A percentile compares a stretch with the other conserved stretches of the same genome.
These are phyloP conservation scores for Calypte anna DNA, from an alignment of 2,113 vertebrate genomes.

Conservation along the genomic window DNA sequence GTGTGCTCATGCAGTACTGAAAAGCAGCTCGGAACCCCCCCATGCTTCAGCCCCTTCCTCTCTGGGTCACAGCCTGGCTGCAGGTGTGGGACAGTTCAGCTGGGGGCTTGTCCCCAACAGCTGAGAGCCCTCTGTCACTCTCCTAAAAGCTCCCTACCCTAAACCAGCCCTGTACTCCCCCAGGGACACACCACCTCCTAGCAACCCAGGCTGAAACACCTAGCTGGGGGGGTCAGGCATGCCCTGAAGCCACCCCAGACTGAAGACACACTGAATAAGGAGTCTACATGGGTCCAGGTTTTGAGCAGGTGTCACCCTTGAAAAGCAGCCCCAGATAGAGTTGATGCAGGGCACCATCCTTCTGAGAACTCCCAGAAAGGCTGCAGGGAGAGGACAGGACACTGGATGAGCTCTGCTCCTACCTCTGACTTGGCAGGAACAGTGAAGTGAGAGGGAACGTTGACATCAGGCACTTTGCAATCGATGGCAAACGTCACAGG, in stretches of 20 bases:
- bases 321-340: background rate
- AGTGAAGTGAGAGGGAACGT: constrained; percentile 75
- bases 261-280: background rate
- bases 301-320: background rate
- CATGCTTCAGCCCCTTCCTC: background rate
- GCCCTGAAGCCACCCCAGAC: background rate
- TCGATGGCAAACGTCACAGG: constrained; percentile 75
- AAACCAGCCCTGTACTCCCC: background rate
- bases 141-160: background rate
- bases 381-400: no score
- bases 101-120: background rate
- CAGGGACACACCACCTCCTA: background rate
- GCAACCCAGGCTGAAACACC: background rate
- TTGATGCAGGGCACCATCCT: no score
- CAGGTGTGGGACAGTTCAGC: background rate
- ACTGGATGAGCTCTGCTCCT: background rate
- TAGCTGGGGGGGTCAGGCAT: background rate
- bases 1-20: background rate
- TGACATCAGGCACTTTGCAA: constrained; percentile 81
- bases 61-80: background rate
- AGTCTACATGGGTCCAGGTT: no score
- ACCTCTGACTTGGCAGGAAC: constrained; percentile 85
- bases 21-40: background rate
- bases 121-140: background rate
- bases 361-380: background rate